Conservation (phyloP, 1,140 invertebrate species). For the Calliopsis andreniformis region DNA sequence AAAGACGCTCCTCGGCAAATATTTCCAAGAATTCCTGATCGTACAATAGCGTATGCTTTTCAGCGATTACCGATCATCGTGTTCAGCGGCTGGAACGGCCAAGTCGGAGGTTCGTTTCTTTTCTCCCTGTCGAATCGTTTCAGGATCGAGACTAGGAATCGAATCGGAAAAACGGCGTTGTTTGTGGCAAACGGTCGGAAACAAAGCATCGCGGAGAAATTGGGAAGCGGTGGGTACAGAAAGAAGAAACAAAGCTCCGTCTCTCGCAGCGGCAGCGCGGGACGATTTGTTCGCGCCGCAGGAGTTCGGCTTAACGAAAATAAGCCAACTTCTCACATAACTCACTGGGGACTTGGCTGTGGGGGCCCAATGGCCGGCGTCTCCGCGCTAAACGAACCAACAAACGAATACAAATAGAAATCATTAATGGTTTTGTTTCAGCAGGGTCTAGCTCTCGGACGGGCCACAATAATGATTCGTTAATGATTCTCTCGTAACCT, state of each 20-base stretch:
- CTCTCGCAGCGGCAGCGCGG: slow-evolving; percentile 64
- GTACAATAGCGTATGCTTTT: too few species aligned
- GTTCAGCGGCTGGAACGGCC: too few species aligned
- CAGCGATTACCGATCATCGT: too few species aligned
- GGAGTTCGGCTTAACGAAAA: slow-evolving; percentile 79
- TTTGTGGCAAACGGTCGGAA: not conserved
- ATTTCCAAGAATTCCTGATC: too few species aligned
- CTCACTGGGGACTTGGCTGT: slow-evolving; percentile 72
- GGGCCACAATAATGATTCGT: slow-evolving; percentile 74
- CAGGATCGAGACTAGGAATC: slow-evolving; percentile 2
- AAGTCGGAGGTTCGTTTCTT: not conserved
- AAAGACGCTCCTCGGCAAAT: too few species aligned
- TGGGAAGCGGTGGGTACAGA: slow-evolving; percentile 51
- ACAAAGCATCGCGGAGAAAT: slow-evolving; percentile 35
- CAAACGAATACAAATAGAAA: slow-evolving; percentile 79
- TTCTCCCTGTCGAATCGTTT: not conserved
- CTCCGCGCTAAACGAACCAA: slow-evolving; percentile 55
- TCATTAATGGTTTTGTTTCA: slow-evolving; percentile 81
- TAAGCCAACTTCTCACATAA: slow-evolving; percentile 81
- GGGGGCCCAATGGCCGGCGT: slow-evolving; percentile 46
- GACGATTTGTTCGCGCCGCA: slow-evolving; percentile 79
- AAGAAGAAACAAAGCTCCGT: slow-evolving; percentile 69
- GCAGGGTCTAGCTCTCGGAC: slow-evolving; percentile 37
- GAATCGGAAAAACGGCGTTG: slow-evolving; percentile 4
- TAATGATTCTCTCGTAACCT: slow-evolving; percentile 72